Evolutionary conservation across 2,888 invertebrate genomes (phyloP).

Genomic region (Nyleta sp.): DNA sequence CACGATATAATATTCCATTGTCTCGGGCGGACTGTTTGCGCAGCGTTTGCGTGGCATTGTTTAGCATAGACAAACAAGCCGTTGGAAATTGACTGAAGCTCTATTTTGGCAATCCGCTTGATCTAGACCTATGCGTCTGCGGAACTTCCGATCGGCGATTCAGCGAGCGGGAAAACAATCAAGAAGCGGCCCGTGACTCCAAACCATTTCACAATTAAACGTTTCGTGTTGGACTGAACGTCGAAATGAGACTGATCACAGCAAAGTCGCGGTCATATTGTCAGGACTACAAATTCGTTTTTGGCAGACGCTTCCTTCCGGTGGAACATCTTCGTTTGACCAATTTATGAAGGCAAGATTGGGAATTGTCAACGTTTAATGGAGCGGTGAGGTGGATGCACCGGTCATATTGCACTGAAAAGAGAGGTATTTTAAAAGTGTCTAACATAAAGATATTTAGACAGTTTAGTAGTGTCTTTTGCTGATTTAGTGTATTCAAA

Average conservation of each 20-base stretch:
- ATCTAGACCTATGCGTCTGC: slow-evolving; percentile 6
- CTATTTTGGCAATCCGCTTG: slow-evolving; percentile 8
- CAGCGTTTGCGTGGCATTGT: slow-evolving; percentile 8
- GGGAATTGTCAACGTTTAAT: too few relatives aligned
- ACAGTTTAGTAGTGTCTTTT: too few relatives aligned
- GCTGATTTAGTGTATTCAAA: too few relatives aligned
- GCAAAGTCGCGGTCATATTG: too few relatives aligned
- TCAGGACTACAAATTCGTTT: too few relatives aligned
- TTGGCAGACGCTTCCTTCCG: too few relatives aligned
- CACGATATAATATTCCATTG: background rate
- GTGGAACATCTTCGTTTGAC: too few relatives aligned
- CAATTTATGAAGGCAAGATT: too few relatives aligned
- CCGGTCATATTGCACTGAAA: too few relatives aligned
- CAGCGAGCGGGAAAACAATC: slow-evolving; percentile 22
- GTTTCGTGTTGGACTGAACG: slow-evolving; percentile 10
- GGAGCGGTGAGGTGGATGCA: too few relatives aligned
- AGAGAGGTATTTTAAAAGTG: too few relatives aligned
- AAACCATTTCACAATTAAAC: slow-evolving; percentile 21
- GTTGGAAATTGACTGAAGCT: slow-evolving; percentile 19
- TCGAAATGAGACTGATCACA: slow-evolving; percentile 2
- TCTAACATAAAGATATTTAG: too few relatives aligned
- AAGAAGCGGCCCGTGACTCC: background rate
- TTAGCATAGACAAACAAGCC: slow-evolving; percentile 23
- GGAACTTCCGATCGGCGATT: slow-evolving; percentile 11
- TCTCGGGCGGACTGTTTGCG: background rate